A percentile compares a stretch with the other conserved stretches of the same genome.
Evolutionary conservation across 2,797 vertebrate species (phyloP).

Genomic region (Halcyon badia): DNA sequence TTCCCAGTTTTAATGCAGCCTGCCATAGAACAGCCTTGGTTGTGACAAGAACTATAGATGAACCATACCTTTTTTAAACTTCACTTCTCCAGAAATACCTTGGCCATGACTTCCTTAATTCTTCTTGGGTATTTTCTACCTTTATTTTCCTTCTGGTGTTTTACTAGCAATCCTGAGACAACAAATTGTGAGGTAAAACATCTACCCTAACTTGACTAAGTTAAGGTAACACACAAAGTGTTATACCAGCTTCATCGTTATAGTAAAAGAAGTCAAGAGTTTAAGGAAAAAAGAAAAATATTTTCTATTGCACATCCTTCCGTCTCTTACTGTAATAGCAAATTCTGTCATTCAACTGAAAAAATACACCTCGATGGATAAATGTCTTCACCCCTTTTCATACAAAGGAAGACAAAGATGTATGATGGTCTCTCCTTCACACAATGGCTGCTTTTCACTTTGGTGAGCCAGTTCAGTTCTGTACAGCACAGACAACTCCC

Average conservation of each 20-base stretch:
- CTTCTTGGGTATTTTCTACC: background rate
- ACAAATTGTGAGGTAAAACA: background rate
- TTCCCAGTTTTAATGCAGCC: background rate
- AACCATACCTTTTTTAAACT: background rate
- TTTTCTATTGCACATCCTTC: background rate
- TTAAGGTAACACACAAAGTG: background rate
- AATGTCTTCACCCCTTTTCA: background rate
- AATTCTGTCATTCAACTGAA: background rate
- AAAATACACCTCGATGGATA: background rate
- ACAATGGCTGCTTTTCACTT: background rate
- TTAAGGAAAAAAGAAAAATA: background rate
- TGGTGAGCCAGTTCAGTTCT: background rate
- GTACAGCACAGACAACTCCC: background rate
- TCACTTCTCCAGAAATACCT: background rate
- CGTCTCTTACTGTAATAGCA: background rate
- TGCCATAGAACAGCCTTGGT: background rate
- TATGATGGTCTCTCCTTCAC: background rate
- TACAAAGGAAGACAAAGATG: background rate
- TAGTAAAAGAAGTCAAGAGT: background rate
- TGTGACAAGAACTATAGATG: background rate
- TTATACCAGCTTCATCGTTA: background rate
- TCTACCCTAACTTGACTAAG: background rate
- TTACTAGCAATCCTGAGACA: background rate
- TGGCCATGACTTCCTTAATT: background rate
- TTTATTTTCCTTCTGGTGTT: background rate